Conservation (phyloP, 53 echinoderm and acorn worm genomes). For the Henricia sp. region DNA sequence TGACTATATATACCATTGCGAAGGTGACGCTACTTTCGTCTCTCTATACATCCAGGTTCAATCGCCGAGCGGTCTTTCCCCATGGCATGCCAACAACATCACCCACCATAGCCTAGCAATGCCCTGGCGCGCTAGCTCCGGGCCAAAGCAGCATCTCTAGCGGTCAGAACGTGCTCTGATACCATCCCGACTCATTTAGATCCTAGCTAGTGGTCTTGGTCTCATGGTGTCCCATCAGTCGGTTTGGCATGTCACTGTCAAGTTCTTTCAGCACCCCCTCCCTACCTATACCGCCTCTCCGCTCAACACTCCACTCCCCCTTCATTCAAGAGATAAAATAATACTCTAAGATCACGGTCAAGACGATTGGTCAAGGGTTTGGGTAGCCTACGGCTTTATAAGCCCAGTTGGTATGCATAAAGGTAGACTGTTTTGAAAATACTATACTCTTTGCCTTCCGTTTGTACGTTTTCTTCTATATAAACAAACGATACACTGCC, state of each 20-base stretch:
- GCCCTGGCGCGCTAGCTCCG: slow-evolving; percentile 33
- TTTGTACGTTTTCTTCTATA: too few relatives aligned
- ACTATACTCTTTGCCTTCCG: too few relatives aligned
- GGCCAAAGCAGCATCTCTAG: slow-evolving; percentile 15
- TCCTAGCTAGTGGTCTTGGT: slow-evolving; percentile 38
- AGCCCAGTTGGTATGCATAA: background rate
- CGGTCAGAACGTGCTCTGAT: slow-evolving; percentile 46
- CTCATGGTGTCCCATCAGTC: slow-evolving; percentile 21
- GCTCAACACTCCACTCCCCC: background rate
- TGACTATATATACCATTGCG: too few relatives aligned
- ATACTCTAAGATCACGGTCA: slow-evolving; percentile 19
- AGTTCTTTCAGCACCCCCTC: background rate
- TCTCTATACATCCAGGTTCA: slow-evolving; percentile 6
- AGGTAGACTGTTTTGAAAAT: background rate
- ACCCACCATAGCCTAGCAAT: slow-evolving; percentile 1
- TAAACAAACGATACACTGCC: too few relatives aligned
- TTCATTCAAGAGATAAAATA: background rate
- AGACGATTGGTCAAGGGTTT: slow-evolving; percentile 16
- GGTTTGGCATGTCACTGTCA: slow-evolving; percentile 39
- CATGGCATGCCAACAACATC: background rate
- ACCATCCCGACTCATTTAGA: slow-evolving; percentile 26
- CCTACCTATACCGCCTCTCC: background rate
- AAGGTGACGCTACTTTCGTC: background rate
- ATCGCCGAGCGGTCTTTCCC: slow-evolving; percentile 38
- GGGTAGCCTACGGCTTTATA: background rate